phyloP scores from a whole-genome alignment of 2,113 vertebrate genomes.

The Ploceus nigricollis region DNA sequence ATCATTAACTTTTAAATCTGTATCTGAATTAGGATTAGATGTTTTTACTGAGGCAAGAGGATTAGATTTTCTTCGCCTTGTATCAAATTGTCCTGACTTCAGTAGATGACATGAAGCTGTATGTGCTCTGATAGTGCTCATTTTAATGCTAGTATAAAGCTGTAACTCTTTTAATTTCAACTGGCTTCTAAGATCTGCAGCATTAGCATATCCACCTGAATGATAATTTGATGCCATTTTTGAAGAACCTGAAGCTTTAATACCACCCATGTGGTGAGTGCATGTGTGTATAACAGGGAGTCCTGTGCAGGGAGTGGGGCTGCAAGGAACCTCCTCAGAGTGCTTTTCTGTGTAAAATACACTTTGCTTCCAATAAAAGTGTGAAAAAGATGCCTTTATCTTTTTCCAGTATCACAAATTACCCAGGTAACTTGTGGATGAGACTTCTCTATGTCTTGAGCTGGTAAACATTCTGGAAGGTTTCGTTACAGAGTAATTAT shows the following conservation, averaged over 20 bases:
- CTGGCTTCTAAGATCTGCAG: neutral
- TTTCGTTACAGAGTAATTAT: neutral
- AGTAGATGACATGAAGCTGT: neutral
- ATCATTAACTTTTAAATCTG: neutral
- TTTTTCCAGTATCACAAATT: neutral
- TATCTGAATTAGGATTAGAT: neutral
- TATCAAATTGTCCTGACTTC: neutral
- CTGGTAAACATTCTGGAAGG: neutral
- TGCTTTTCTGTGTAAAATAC: neutral
- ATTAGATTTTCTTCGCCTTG: neutral
- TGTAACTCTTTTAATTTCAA: neutral
- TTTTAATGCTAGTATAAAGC: neutral
- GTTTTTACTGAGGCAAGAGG: neutral
- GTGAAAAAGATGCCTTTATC: neutral
- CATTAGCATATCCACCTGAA: neutral
- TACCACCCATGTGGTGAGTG: rapidly evolving
- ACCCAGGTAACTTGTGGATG: neutral
- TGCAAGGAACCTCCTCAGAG: neutral
- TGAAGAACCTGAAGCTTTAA: neutral
- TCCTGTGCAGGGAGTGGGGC: neutral
- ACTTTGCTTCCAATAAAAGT: neutral
- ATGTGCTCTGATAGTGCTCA: neutral
- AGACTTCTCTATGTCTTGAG: neutral
- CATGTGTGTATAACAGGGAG: neutral
- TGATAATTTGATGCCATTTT: neutral